Evolutionary conservation across 2,797 vertebrate species (phyloP), one percentile per base, ranked within the genome.

Genomic region (Myiothlypis coronata): DNA sequence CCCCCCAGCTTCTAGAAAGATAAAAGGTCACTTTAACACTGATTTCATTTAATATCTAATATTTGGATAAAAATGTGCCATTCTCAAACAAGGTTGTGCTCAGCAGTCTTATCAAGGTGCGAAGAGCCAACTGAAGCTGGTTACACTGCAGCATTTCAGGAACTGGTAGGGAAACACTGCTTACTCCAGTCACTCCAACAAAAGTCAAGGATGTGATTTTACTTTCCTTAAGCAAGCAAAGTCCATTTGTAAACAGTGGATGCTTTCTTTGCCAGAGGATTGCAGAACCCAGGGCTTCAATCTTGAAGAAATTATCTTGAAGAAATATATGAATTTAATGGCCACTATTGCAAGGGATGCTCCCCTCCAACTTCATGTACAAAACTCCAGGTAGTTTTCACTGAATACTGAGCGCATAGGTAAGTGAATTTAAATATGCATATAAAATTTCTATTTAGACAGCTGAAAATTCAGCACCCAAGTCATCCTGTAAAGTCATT

Each of bases 1-100:
- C 87, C 98, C 96, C 94, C 17, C 90, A 72, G 95, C 96, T 97
- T 95, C 97, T 97, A 97, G 96, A 98, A 97, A 97, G 96, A 96
- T 97, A 97, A 97, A 98, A 98, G 98, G 98, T 98, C 98, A 98
- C 98, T 98, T 98, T 97, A 98, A 98, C 97, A 97, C 97, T 97
- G 96, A 96, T 92, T 95, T 96, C 74, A 68, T 95, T 96, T 97
- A 85, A 49, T 94, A 94, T 50, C 91, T 94, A 91, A 91, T 93
- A 94, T 96, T 91, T 96, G 96, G 97, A 92, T 97, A 96, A 95
- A 96, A 97, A 96, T 87, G 89, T 95, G 96, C 97, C 89, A 16
- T 83, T 96, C 84, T 94, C 35, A 53, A 89, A 94, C 93, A 85
- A 92, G 81, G 86, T 90, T 96, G 96, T 96, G 96, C 97, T 97